Evolutionary conservation across 2,888 invertebrate species (phyloP).

Genomic region (Mythimna loreyi): DNA sequence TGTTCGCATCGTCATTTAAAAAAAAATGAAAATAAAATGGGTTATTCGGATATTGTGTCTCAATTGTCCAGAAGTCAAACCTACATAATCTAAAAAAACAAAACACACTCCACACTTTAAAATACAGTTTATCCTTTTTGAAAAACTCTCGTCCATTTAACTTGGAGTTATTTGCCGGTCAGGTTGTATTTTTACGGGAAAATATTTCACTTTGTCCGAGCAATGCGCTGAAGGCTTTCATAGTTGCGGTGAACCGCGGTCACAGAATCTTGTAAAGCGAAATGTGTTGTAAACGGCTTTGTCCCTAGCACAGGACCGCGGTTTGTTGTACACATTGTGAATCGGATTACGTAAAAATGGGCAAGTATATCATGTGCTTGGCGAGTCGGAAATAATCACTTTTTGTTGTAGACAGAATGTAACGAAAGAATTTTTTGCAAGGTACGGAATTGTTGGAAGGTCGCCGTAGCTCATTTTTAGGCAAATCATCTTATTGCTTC

Average conservation of each 20-base stretch:
- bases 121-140: constrained; percentile 7
- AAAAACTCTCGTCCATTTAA: constrained; percentile 29
- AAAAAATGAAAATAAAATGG: no score
- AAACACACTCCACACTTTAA: no score
- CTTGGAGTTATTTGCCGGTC: constrained; percentile 3
- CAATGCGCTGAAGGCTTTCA: constrained; percentile 50
- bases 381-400: constrained; percentile 6
- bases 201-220: constrained; percentile 56
- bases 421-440: no score
- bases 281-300: constrained; percentile 56
- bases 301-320: constrained; percentile 33
- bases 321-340: constrained; percentile 37
- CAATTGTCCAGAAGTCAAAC: not conserved
- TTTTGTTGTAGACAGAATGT: not conserved
- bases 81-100: not conserved
- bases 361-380: not conserved
- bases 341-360: constrained; percentile 43
- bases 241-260: constrained; percentile 48
- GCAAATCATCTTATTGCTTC: no score
- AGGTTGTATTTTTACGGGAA: constrained; percentile 37
- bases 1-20: no score
- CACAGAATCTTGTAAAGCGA: constrained; percentile 52
- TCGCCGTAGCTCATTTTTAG: no score
- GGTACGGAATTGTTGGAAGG: no score
- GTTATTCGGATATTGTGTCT: no score